phyloP scores from a whole-genome alignment of 2,113 vertebrate genomes.

The Prunella fulvescens region DNA sequence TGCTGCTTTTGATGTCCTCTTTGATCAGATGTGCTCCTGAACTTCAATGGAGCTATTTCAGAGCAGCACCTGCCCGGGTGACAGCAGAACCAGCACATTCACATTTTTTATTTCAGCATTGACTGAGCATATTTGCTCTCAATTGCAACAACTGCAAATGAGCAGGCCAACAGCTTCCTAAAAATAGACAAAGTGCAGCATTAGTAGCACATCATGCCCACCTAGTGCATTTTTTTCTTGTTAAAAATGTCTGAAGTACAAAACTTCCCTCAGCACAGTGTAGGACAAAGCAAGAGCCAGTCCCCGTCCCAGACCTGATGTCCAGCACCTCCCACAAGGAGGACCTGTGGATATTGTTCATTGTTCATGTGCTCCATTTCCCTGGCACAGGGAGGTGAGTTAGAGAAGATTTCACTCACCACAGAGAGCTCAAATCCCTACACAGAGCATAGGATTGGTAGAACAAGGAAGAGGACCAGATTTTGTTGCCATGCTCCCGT shows the following conservation, averaged over 20 bases:
- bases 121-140: background rate
- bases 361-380: background rate
- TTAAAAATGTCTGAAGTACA: background rate
- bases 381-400: background rate
- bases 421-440: background rate
- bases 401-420: background rate
- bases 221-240: background rate
- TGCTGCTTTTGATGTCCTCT: conserved; percentile 31
- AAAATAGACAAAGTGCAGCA: conserved; percentile 11
- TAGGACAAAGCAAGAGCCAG: background rate
- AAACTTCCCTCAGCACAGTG: background rate
- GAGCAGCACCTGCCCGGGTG: background rate
- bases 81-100: background rate
- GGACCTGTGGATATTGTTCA: rapidly evolving
- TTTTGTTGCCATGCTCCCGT: background rate
- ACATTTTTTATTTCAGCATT: background rate
- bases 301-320: background rate
- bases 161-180: background rate
- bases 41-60: background rate
- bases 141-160: background rate
- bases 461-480: background rate
- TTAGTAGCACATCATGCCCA: background rate
- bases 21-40: conserved; percentile 5
- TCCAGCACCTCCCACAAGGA: background rate
- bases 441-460: background rate